phyloP scores from a whole-genome alignment of 2,888 invertebrate genomes.

The Himalopsyche anomala region DNA sequence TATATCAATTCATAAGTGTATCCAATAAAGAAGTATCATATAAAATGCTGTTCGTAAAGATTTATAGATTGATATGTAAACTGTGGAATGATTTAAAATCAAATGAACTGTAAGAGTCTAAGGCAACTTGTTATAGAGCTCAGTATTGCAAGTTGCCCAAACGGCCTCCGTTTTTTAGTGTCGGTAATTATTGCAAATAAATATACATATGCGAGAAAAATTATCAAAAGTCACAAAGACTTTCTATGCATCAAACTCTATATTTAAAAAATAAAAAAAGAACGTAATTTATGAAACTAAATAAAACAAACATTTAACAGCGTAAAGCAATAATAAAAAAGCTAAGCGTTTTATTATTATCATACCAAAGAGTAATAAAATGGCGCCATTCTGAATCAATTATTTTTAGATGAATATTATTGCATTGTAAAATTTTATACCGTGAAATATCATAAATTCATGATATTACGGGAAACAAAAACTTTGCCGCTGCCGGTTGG shows the following conservation, averaged over 20 bases:
- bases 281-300: neutral
- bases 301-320: neutral
- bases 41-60: neutral
- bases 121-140: neutral
- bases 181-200: neutral
- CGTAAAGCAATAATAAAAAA: constrained; percentile 3
- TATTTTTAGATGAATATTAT: constrained; percentile 35
- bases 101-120: neutral
- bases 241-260: neutral
- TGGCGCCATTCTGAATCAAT: constrained; percentile 22
- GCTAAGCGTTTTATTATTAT: constrained; percentile 36
- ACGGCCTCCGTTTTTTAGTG: neutral
- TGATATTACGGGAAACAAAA: constrained; percentile 22
- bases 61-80: neutral
- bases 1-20: no score
- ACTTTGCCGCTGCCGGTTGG: constrained; percentile 6
- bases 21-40: no score
- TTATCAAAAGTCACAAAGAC: neutral
- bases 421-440: constrained; percentile 27
- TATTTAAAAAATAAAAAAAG: neutral
- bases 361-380: neutral
- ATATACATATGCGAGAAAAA: neutral
- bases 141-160: neutral
- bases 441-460: constrained; percentile 21
- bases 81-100: neutral